phyloP scores from a whole-genome alignment of 1,140 invertebrate genomes.

The Caerostris extrusa region DNA sequence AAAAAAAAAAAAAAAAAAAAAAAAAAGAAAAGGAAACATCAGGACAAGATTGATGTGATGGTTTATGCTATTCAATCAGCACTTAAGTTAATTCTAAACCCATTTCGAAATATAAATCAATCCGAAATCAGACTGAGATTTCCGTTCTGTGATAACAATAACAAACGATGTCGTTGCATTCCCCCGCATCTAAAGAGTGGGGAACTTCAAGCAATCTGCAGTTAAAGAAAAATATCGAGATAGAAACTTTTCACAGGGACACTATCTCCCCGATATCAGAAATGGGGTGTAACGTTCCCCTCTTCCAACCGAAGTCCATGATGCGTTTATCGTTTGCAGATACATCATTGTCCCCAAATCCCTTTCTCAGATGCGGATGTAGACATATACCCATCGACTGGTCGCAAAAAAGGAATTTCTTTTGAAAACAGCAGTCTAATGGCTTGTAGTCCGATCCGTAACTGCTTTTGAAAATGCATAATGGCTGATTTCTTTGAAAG shows the following conservation, averaged over 20 bases:
- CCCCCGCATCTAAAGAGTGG: neutral
- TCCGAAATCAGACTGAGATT: too few relatives aligned
- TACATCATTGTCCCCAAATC: constrained; percentile 11
- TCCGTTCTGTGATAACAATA: neutral
- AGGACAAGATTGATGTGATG: too few relatives aligned
- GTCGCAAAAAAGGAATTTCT: neutral
- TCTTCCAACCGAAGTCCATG: neutral
- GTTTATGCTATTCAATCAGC: too few relatives aligned
- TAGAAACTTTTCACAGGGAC: neutral
- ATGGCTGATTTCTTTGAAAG: constrained; percentile 58
- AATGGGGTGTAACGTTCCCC: constrained; percentile 54
- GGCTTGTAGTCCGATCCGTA: constrained; percentile 52
- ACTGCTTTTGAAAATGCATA: constrained; percentile 47
- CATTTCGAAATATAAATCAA: too few relatives aligned
- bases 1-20: too few relatives aligned
- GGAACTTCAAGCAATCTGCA: neutral
- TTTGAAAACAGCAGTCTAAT: constrained; percentile 52
- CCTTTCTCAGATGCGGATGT: neutral
- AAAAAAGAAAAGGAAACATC: too few relatives aligned
- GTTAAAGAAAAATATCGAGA: constrained; percentile 16
- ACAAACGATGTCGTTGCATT: neutral
- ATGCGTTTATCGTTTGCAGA: constrained; percentile 58
- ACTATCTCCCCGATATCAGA: constrained; percentile 29
- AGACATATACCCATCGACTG: constrained; percentile 14
- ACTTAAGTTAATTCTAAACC: too few relatives aligned